Evolutionary conservation across 1,140 invertebrate genomes (phyloP), one percentile per base, ranked within the genome.

Genomic region (Oppia nitens): DNA sequence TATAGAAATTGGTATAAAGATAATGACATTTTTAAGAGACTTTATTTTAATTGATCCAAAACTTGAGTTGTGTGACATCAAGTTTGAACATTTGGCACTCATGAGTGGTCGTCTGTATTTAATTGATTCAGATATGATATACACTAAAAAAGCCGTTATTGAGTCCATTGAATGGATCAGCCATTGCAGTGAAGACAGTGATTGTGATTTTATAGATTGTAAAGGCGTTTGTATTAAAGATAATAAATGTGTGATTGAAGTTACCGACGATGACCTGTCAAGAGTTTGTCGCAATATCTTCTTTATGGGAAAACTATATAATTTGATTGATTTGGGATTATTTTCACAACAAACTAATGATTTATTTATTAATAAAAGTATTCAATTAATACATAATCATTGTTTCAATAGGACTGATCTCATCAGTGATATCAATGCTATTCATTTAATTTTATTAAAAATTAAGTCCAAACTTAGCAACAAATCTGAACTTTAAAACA

Each of bases 1-100:
- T 12, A 9, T 60, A 1, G 6, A 52, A 20, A n/a, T 59, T 21
- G 32, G 54, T 3, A 4, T 50, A 4, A 47, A 47, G 21, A 52
- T 62, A 11, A 52, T 68, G 49, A 60, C 62, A 9, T 67, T 68
- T 21, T 29, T 69, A 17, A 52, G 62, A 28, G 25, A 69, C 12
- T 60, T 71, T 54, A 62, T 67, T 29, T 60, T 69, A 12, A 48
- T 66, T 1, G 21, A 47, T 1, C 50, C 60, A n/a, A 54, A 56
- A 21, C 52, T 72, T 9, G 64, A 71, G 14, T 57, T 71, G 21
- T 72, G 71, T 64, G 71, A 72, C 64, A 59, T 72, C 3, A 72
- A 72, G 57, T 65, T 58, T 40, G 65, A 68, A 26, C 70, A 72
- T 53, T 72, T 72, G 65, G 71, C 69, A 11, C 24, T 49, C 21